Conservation (phyloP, 2,888 invertebrate species). For the Prosopocoilus inquinatus region DNA sequence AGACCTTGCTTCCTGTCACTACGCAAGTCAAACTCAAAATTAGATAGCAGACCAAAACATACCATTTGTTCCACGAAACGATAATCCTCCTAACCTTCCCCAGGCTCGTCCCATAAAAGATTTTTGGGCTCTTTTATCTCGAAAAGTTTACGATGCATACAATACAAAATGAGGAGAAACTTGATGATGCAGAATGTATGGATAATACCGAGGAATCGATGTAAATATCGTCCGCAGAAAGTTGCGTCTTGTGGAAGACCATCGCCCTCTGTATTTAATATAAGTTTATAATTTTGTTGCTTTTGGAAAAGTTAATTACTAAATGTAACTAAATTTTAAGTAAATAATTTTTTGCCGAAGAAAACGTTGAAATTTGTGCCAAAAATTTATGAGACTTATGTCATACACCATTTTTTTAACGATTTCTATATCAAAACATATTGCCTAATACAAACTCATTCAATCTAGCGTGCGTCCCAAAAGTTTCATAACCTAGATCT, state of each 20-base stretch:
- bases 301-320: neutral
- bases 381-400: neutral
- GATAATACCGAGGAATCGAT: neutral
- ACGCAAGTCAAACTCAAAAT: no score
- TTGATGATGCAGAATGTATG: no score
- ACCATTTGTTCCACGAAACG: neutral
- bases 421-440: no score
- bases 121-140: neutral
- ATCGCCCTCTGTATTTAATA: neutral
- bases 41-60: no score
- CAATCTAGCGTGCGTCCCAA: no score
- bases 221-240: neutral
- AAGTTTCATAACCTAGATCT: no score
- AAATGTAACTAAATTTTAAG: neutral
- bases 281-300: neutral
- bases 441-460: no score
- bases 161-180: neutral
- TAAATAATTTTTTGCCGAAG: neutral
- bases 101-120: neutral
- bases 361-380: neutral
- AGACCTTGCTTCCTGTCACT: neutral
- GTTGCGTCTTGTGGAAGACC: neutral
- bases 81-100: no score
- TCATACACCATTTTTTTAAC: no score
- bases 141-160: neutral